Evolutionary conservation across 1,140 invertebrate species (phyloP).

Genomic region (Zaprionus kolodkinae): DNA sequence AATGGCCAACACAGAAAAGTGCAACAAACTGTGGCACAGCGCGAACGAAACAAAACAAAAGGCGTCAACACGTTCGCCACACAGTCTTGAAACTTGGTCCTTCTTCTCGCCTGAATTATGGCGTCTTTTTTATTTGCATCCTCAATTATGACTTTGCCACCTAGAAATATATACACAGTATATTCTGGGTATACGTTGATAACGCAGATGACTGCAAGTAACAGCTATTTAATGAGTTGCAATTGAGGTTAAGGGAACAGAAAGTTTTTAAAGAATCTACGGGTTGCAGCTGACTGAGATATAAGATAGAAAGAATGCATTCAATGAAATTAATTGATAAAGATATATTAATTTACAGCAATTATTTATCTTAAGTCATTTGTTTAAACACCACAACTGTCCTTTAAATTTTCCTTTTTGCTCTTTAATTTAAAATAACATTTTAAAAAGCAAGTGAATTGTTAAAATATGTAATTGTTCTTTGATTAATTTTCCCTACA

Average conservation of each 20-base stretch:
- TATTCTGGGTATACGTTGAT: conserved; percentile 25
- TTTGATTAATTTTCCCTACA: neutral
- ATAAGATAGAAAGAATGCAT: neutral
- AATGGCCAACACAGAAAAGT: conserved; percentile 32
- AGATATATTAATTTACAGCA: too few relatives aligned
- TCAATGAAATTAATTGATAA: neutral
- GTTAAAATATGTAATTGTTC: neutral
- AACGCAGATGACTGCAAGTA: conserved; percentile 26
- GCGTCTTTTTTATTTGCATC: conserved; percentile 54
- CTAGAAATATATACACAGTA: neutral
- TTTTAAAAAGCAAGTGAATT: neutral
- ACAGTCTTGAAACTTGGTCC: conserved; percentile 14
- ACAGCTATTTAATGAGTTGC: conserved; percentile 48
- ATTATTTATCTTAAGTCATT: too few relatives aligned
- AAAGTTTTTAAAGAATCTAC: conserved; percentile 2
- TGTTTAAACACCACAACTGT: too few relatives aligned
- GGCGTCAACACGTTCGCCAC: conserved; percentile 40
- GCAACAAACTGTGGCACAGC: conserved; percentile 43
- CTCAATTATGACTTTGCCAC: conserved; percentile 31
- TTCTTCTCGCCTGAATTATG: conserved; percentile 36
- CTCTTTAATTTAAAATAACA: too few relatives aligned
- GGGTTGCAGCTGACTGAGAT: neutral
- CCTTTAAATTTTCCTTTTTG: too few relatives aligned
- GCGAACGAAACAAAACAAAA: conserved; percentile 61
- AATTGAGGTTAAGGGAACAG: conserved; percentile 42